Percentiles rank a stretch among this genome's conserved stretches.
phyloP scores from a whole-genome alignment of 2,113 vertebrate genomes.

The Gymnorhina tibicen region DNA sequence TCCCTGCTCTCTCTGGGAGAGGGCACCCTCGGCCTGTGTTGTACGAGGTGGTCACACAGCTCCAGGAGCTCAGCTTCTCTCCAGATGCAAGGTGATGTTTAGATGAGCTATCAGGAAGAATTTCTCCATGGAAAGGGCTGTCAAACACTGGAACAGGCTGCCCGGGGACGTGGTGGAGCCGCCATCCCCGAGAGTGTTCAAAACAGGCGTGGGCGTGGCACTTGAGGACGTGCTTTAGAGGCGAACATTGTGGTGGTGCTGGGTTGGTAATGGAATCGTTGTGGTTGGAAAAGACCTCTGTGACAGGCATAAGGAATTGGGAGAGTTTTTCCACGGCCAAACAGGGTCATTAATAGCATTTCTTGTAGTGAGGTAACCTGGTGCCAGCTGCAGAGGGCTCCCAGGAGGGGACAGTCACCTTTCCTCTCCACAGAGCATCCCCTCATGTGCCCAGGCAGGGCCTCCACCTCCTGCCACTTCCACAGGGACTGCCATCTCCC shows the following conservation, averaged over 20 bases:
- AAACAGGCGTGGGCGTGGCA: background rate
- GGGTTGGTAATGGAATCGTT: background rate
- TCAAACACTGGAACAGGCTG: background rate
- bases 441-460: accelerated
- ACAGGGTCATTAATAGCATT: background rate
- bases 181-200: background rate
- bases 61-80: background rate
- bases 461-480: background rate
- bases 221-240: background rate
- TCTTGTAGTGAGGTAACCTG: background rate
- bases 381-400: background rate
- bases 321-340: background rate
- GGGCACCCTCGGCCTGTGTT: background rate
- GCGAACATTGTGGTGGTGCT: background rate
- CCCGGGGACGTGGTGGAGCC: background rate
- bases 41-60: background rate
- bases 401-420: background rate
- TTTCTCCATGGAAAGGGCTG: background rate
- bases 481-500: background rate
- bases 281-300: background rate
- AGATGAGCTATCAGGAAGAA: background rate
- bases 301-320: too few relatives aligned
- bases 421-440: background rate
- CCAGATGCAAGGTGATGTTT: background rate
- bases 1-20: background rate